Evolutionary conservation across 2,113 vertebrate genomes (phyloP).

Genomic region (Nibea coibor): DNA sequence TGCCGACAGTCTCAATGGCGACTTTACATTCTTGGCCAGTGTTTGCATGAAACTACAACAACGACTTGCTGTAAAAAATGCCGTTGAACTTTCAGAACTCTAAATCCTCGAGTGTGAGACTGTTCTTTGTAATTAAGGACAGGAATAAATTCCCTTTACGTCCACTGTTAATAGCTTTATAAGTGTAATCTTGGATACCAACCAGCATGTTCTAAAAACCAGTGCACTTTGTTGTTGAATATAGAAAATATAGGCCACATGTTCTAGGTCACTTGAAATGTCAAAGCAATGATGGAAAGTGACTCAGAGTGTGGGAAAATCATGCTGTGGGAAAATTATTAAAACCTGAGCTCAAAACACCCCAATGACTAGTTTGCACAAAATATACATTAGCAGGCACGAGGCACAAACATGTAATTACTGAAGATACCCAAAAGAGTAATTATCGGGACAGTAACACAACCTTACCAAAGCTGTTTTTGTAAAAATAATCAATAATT

Average conservation of each 20-base stretch:
- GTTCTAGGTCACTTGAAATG: neutral
- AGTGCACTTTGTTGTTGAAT: neutral
- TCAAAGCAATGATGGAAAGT: conserved; percentile 1
- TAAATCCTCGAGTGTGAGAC: conserved; percentile 59
- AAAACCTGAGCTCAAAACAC: conserved; percentile 43
- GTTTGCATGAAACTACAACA: conserved; percentile 52
- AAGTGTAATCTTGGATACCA: neutral
- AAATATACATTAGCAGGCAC: conserved; percentile 46
- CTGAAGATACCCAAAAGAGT: conserved; percentile 57
- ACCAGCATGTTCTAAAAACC: neutral
- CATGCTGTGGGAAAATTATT: conserved; percentile 46
- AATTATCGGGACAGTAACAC: conserved; percentile 53
- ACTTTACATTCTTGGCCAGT: conserved; percentile 68
- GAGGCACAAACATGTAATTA: conserved; percentile 70
- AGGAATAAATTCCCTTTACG: conserved; percentile 16
- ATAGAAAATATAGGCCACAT: neutral
- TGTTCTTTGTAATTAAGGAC: conserved; percentile 9
- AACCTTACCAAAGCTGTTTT: conserved; percentile 20
- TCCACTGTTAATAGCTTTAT: neutral
- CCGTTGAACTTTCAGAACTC: conserved; percentile 68
- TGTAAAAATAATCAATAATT: conserved; percentile 58
- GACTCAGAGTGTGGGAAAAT: conserved; percentile 35
- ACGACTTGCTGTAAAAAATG: conserved; percentile 51
- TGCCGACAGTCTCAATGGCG: conserved; percentile 31
- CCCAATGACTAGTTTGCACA: conserved; percentile 44